Base-by-base conservation (phyloP, 2,888 invertebrate genomes). In the Drosophila paramelanica region DNA sequence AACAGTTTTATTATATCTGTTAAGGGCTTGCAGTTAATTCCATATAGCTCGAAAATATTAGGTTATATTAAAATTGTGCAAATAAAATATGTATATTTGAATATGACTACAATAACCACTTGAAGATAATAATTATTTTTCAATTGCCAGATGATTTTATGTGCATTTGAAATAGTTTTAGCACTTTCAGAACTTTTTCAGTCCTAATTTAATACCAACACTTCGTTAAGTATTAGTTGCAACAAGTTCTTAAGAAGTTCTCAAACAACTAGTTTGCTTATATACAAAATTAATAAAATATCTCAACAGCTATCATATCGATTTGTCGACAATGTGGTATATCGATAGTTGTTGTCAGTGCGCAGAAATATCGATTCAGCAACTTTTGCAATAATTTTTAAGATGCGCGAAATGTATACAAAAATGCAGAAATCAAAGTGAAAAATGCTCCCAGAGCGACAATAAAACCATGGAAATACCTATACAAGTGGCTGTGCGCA, bases 401-500 rank as follows among this genome's bases (percentile, higher is more conserved):
- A 62, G 73, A 39, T 60, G 58, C 67, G 64, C 67, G 56, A 83
- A 80, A 76, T 79, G 56, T 65, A 23, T 25, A 62, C 3, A 55
- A 82, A 86, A 60, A 70, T 52, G 68, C 45, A 27, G 25, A 50
- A 64, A 58, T 51, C 20, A 38, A 72, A 64, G 66, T 88, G 70
- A 88, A 85, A 69, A 43, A 17, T 31, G 47, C 51, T 56, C 33
- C 41, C 10, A 36, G 46, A 68, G 52, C 68, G 46, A 62, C 59
- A 66, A 43, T 23, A 14, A 36, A 56, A 79, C 49, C 50, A 96
- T 96, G 95, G 95, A 95, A 93, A 94, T 95, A 76, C 95, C 95
- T 70, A 94, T 96, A 70, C 95, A 95, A 94, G 95, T 95, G 70
- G 95, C 95, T 23, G 94, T 95, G 59, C 93, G 95, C 73, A 92